Base-by-base conservation (phyloP, 2,888 invertebrate species). In the Drosophila lacicola region DNA sequence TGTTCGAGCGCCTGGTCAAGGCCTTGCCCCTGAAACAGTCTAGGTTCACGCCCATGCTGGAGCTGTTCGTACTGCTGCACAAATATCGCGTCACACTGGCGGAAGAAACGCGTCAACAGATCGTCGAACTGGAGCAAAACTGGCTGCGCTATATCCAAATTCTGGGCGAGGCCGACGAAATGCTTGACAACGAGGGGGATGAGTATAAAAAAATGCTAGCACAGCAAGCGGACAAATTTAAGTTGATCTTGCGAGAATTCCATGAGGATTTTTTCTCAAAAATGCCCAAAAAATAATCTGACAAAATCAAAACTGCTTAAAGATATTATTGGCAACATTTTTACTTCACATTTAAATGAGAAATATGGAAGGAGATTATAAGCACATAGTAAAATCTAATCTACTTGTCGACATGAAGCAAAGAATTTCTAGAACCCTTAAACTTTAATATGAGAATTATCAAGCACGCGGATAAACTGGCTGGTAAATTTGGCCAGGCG, bases 1-100 rank as follows among this genome's bases (percentile, higher is more conserved):
- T 96, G 5, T 96, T 96, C 90, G 95, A 96, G 57, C 93, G 94
- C 34, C 93, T 98, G 42, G 92, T 95, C 41, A 91, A 92, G 19
- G 97, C 97, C 88, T 93, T 95, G 55, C 91, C 94, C 0, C 77
- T 88, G 0, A 94, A 95, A 62, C 96, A 97, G 91, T 93, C 93
- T 51, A 95, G 95, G 70, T 97, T 98, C 91, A 95, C 95, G 0
- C 94, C 95, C 5, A 96, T 98, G 68, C 93, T 94, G 53, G 96
- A 97, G 57, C 95, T 97, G 90, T 96, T 97, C 93, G 92, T 92
- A 36, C 94, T 95, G 19, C 91, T 97, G 60, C 95, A 93, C 65
- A 97, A 96, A 90, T 97, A 97, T 90, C 95, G 96, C 75, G 95
- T 97, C 0, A 94, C 95, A 56, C 92, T 97, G 56, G 93, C 95